These are phyloP conservation scores for Cyrtodaria siliqua DNA, from an alignment of 2,888 invertebrate species.

Conservation along the genomic window DNA sequence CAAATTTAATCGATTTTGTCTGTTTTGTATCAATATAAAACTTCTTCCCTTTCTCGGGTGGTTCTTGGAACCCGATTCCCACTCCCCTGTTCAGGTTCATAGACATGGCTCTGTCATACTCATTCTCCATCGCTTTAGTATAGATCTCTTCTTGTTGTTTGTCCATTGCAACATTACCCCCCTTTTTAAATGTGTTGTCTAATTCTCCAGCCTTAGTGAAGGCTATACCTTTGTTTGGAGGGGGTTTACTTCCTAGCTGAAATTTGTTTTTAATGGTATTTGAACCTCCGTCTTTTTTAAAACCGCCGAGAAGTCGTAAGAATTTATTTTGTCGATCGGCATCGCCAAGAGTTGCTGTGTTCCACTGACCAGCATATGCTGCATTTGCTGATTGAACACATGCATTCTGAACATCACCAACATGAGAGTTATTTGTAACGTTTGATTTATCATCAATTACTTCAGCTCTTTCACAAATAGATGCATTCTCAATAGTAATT, in stretches of 20 bases:
- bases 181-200: background rate
- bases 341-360: conserved; percentile 66
- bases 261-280: conserved; percentile 31
- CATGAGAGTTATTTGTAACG: too few species aligned
- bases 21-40: conserved; percentile 74
- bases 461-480: too few species aligned
- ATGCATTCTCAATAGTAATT: background rate
- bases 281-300: conserved; percentile 62
- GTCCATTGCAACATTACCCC: conserved; percentile 68
- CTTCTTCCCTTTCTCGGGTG: conserved; percentile 75
- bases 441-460: too few species aligned
- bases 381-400: too few species aligned
- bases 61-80: conserved; percentile 76
- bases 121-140: conserved; percentile 69
- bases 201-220: background rate
- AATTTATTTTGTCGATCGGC: conserved; percentile 76
- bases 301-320: conserved; percentile 74
- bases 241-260: conserved; percentile 13
- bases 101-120: conserved; percentile 73
- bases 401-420: too few species aligned
- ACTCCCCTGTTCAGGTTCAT: conserved; percentile 71
- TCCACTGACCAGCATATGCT: conserved; percentile 72
- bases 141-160: conserved; percentile 60
- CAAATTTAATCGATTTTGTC: conserved; percentile 76
- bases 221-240: background rate